Conservation (phyloP, 2,113 vertebrate genomes). For the Pantherophis guttatus region DNA sequence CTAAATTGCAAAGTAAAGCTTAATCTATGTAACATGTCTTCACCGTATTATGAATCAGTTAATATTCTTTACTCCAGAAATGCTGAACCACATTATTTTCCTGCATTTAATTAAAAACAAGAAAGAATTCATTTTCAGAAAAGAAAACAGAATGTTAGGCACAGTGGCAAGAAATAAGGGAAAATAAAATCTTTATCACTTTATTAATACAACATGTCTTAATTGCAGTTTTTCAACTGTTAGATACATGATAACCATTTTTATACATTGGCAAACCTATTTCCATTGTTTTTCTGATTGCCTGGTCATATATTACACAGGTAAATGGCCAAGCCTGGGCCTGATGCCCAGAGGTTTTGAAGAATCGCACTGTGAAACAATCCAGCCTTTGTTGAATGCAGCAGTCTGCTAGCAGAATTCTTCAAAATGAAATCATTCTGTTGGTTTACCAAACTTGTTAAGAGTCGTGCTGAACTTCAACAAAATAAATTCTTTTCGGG, state of each 20-base stretch:
- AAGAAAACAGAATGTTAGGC: conserved; percentile 37
- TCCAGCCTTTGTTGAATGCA: conserved; percentile 77
- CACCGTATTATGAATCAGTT: conserved; percentile 54
- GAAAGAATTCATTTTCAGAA: conserved; percentile 40
- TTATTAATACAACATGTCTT: conserved; percentile 67
- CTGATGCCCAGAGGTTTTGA: conserved; percentile 76
- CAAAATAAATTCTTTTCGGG: conserved; percentile 49
- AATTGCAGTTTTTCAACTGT: conserved; percentile 65
- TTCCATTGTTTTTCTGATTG: conserved; percentile 73
- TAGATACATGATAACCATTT: conserved; percentile 76
- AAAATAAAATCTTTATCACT: conserved; percentile 43
- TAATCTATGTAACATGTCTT: conserved; percentile 58
- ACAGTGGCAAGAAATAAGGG: conserved; percentile 43
- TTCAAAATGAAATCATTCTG: conserved; percentile 48
- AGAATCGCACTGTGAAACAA: conserved; percentile 79
- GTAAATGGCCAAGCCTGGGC: conserved; percentile 79
- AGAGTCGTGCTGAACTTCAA: conserved; percentile 49
- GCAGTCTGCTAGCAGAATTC: conserved; percentile 72
- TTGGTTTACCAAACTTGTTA: conserved; percentile 62
- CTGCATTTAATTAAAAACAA: conserved; percentile 60
- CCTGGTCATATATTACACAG: conserved; percentile 74
- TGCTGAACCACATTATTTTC: conserved; percentile 57
- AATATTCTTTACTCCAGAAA: conserved; percentile 55
- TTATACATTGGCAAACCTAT: conserved; percentile 72
- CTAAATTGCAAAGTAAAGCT: conserved; percentile 46